These are phyloP conservation scores for Pardalotus punctatus DNA, from an alignment of 2,113 vertebrate species.

Conservation along the genomic window DNA sequence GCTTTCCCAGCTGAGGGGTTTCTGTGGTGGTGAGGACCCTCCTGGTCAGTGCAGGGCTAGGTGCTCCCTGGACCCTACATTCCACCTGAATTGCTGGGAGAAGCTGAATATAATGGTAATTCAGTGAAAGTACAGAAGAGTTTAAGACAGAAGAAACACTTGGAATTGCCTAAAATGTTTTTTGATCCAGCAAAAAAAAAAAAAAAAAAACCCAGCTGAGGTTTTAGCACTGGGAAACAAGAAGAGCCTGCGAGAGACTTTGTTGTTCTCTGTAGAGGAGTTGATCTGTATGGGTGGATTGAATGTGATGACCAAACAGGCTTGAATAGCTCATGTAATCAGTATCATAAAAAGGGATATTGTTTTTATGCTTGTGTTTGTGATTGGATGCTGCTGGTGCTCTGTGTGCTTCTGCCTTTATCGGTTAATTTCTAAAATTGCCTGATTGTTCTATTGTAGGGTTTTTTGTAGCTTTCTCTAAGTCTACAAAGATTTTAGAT, in stretches of 20 bases:
- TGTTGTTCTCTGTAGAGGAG: background rate
- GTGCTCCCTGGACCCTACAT: background rate
- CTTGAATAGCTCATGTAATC: background rate
- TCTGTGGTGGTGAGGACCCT: background rate
- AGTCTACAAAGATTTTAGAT: background rate
- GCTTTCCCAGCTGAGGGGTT: background rate
- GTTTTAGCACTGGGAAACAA: background rate
- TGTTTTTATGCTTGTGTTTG: background rate
- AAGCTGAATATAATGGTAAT: background rate
- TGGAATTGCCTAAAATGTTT: background rate
- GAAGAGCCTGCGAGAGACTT: background rate
- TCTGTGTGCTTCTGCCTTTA: background rate
- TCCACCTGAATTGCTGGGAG: background rate
- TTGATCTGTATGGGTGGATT: background rate
- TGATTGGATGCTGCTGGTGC: background rate
- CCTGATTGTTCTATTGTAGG: background rate
- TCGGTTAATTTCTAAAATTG: background rate
- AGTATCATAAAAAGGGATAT: background rate
- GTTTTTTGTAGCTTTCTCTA: background rate
- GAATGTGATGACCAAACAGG: background rate
- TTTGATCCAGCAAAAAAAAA: background rate
- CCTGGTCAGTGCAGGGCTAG: fast-evolving
- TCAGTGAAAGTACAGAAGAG: background rate
- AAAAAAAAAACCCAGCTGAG: background rate
- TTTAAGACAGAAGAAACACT: background rate